Percentiles rank a stretch among this genome's conserved stretches.
Evolutionary conservation across 2,797 vertebrate species (phyloP).

Genomic region (Gobionotothen gibberifrons): DNA sequence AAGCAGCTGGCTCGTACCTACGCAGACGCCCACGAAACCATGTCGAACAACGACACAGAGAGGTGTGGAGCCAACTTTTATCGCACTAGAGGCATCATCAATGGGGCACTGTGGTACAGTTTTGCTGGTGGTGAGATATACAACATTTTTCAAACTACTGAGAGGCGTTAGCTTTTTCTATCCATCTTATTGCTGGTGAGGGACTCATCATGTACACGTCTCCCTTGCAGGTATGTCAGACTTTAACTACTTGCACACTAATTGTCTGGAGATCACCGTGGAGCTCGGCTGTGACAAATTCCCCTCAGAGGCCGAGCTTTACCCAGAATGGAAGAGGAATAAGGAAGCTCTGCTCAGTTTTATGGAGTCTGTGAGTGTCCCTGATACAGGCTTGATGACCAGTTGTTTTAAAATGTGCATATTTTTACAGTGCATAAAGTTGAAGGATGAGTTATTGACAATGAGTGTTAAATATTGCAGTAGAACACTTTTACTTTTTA

Average conservation of each 20-base stretch:
- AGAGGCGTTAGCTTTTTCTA: background rate
- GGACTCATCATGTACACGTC: background rate
- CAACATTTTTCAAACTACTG: slow-evolving; percentile 1
- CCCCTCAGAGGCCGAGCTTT: slow-evolving; percentile 91
- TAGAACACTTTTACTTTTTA: background rate
- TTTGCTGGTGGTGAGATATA: slow-evolving; percentile 92
- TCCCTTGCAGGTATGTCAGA: slow-evolving; percentile 92
- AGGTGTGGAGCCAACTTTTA: slow-evolving; percentile 94
- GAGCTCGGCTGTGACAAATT: slow-evolving; percentile 98
- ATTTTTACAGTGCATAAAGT: background rate
- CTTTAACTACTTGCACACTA: slow-evolving; percentile 97
- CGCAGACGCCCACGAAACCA: slow-evolving; percentile 90
- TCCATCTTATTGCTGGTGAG: background rate
- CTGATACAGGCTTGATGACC: background rate
- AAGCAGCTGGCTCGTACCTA: slow-evolving; percentile 93
- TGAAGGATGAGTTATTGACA: background rate
- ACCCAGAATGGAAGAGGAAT: slow-evolving; percentile 93
- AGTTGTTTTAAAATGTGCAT: background rate
- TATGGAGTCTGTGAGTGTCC: slow-evolving; percentile 90
- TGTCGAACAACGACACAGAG: slow-evolving; percentile 91
- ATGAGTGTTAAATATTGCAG: background rate
- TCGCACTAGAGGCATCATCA: slow-evolving; percentile 90
- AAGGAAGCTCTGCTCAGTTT: slow-evolving; percentile 93
- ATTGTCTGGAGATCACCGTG: slow-evolving; percentile 96
- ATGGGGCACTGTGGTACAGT: slow-evolving; percentile 97